phyloP scores from a whole-genome alignment of 2,797 vertebrate genomes.

The Lerista edwardsae region DNA sequence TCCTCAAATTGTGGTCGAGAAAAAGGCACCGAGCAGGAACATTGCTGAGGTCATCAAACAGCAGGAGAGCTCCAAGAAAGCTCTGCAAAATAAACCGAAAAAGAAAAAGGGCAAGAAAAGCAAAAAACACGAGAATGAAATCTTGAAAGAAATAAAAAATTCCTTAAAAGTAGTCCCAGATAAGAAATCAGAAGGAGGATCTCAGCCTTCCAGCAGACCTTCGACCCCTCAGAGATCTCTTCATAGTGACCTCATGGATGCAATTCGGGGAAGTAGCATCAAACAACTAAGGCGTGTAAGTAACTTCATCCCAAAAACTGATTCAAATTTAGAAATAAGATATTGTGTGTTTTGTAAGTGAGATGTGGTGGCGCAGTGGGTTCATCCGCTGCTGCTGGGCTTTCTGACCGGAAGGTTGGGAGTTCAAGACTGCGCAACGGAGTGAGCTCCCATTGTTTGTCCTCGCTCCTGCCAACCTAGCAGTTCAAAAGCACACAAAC shows the following conservation, averaged over 20 bases:
- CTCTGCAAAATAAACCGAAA: constrained; percentile 79
- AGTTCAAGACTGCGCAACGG: too few relatives aligned
- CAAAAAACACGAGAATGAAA: constrained; percentile 80
- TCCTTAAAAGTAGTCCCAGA: constrained; percentile 88
- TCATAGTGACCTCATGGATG: constrained; percentile 94
- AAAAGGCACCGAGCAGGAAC: constrained; percentile 87
- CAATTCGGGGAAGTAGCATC: constrained; percentile 88
- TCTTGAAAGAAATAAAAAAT: constrained; percentile 93
- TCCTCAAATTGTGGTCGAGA: constrained; percentile 75
- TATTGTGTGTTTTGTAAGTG: not conserved
- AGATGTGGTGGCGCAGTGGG: too few relatives aligned
- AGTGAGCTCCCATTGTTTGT: too few relatives aligned
- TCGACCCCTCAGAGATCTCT: constrained; percentile 89
- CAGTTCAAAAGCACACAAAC: too few relatives aligned
- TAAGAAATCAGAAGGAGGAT: constrained; percentile 83
- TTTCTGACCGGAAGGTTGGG: too few relatives aligned
- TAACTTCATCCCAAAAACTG: constrained; percentile 24
- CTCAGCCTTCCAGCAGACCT: constrained; percentile 86
- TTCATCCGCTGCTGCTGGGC: too few relatives aligned
- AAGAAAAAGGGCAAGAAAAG: constrained; percentile 83
- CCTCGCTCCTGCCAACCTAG: too few relatives aligned
- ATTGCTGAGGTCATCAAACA: constrained; percentile 94
- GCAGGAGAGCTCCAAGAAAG: constrained; percentile 84
- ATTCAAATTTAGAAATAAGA: not conserved
- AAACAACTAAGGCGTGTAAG: constrained; percentile 85